These are phyloP conservation scores for Macrosoma leucophasiata DNA, from an alignment of 2,888 invertebrate species.

Conservation along the genomic window DNA sequence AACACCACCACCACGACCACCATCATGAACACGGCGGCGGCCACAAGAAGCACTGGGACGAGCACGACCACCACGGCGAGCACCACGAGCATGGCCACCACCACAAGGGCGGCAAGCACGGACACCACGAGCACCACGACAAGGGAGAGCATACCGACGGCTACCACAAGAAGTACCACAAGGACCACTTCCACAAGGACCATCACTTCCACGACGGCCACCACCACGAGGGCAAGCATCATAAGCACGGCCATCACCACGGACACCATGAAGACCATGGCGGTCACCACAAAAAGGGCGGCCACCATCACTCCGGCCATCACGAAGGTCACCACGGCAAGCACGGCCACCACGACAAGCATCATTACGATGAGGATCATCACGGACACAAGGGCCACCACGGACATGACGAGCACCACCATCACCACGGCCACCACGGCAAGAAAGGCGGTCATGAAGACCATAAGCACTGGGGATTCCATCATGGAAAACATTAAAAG, in stretches of 20 bases:
- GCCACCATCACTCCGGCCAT: conserved; percentile 84
- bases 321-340: conserved; percentile 87
- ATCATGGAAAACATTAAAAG: conserved; percentile 67
- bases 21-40: conserved; percentile 85
- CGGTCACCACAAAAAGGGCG: conserved; percentile 87
- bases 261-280: conserved; percentile 83
- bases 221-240: conserved; percentile 88
- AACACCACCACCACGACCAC: conserved; percentile 83
- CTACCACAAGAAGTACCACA: conserved; percentile 89
- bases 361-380: conserved; percentile 86
- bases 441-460: conserved; percentile 86
- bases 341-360: conserved; percentile 87
- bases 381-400: conserved; percentile 87
- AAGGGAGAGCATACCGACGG: conserved; percentile 88
- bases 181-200: conserved; percentile 91
- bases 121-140: conserved; percentile 89
- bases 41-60: conserved; percentile 87
- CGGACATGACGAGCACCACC: conserved; percentile 83
- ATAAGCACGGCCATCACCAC: conserved; percentile 85
- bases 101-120: conserved; percentile 86
- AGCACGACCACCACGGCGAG: conserved; percentile 82
- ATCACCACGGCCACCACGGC: conserved; percentile 83
- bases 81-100: conserved; percentile 86
- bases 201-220: conserved; percentile 92
- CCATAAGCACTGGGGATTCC: conserved; percentile 83